phyloP scores from a whole-genome alignment of 2,888 invertebrate species.

The Perizoma affinitatum region DNA sequence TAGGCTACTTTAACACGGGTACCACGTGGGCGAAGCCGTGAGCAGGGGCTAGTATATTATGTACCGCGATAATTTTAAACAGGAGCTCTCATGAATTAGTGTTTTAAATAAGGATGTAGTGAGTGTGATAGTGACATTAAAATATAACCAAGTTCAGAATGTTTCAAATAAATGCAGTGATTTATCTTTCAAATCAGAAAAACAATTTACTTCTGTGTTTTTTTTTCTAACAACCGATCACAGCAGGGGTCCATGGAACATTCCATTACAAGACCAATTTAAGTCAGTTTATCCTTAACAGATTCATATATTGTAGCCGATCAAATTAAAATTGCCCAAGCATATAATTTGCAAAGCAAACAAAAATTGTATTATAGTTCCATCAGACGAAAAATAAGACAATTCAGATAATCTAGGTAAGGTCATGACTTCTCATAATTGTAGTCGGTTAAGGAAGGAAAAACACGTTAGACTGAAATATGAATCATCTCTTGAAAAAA shows the following conservation, averaged over 20 bases:
- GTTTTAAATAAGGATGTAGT: too few relatives aligned
- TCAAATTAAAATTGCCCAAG: too few relatives aligned
- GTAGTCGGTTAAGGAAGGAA: constrained; percentile 33
- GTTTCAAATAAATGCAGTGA: background rate
- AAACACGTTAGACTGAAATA: constrained; percentile 30
- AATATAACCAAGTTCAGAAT: background rate
- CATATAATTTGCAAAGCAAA: constrained; percentile 17
- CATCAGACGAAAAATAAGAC: constrained; percentile 19
- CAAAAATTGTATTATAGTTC: constrained; percentile 17
- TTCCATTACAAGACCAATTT: constrained; percentile 7
- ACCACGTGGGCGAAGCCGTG: too few relatives aligned
- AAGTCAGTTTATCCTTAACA: background rate
- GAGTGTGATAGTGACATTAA: too few relatives aligned
- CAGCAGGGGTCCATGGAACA: constrained; percentile 5
- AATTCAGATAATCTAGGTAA: constrained; percentile 26
- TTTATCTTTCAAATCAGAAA: constrained; percentile 8
- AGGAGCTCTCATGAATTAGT: too few relatives aligned
- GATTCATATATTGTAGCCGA: too few relatives aligned
- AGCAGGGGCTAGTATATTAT: too few relatives aligned
- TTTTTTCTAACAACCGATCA: constrained; percentile 2
- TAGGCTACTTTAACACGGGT: too few relatives aligned
- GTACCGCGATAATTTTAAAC: too few relatives aligned
- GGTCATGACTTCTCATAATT: constrained; percentile 37
- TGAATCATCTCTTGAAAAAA: constrained; percentile 33
- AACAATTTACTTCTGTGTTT: constrained; percentile 6